Evolutionary conservation across 2,797 vertebrate genomes (phyloP).

Genomic region (Crypturellus tataupa): DNA sequence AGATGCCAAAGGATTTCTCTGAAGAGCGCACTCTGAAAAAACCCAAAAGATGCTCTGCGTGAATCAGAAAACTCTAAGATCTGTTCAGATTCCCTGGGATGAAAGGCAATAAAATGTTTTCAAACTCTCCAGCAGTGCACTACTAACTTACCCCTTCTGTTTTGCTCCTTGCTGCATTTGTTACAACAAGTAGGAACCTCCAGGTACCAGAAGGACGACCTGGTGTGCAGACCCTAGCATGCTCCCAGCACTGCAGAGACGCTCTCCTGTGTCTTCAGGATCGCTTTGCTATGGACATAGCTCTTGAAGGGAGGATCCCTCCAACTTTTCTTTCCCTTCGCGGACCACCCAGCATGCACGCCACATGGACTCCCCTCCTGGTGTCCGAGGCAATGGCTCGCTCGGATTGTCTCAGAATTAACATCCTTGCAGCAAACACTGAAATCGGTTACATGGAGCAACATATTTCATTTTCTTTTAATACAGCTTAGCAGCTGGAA

Average conservation of each 20-base stretch:
- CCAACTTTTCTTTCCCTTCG: neutral
- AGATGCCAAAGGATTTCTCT: neutral
- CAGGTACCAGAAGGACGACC: neutral
- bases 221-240: fast-evolving
- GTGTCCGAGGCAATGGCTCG: neutral
- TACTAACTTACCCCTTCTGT: neutral
- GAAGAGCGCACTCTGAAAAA: neutral
- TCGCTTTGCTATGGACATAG: neutral
- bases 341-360: constrained; percentile 35
- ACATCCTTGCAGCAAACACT: neutral
- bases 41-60: neutral
- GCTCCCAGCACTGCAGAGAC: neutral
- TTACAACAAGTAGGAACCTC: neutral
- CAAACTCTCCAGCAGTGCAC: neutral
- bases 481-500: constrained; percentile 49
- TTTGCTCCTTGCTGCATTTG: neutral
- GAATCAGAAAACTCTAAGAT: neutral
- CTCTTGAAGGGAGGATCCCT: neutral
- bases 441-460: constrained; percentile 3
- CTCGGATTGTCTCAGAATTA: neutral
- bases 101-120: neutral
- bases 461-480: constrained; percentile 27
- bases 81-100: neutral
- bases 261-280: neutral
- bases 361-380: neutral